Evolutionary conservation across 2,888 invertebrate genomes (phyloP).

Genomic region (Spicauda simplicius): DNA sequence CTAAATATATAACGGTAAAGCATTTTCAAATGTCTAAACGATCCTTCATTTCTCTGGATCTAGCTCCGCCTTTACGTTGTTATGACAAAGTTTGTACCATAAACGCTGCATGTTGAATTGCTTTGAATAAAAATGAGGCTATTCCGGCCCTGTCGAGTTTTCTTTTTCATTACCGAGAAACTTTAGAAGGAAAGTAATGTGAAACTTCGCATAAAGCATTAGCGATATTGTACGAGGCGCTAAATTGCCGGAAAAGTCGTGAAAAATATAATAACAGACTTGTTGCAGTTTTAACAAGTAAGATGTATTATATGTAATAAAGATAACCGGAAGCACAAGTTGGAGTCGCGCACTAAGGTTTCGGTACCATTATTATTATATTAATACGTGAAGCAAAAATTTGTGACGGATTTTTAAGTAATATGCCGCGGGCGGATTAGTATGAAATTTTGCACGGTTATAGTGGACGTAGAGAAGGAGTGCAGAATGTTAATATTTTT

Average conservation of each 20-base stretch:
- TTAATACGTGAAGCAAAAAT: no score
- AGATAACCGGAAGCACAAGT: no score
- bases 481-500: no score
- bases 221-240: conserved; percentile 16
- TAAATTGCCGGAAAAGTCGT: background rate
- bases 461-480: no score
- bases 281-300: background rate
- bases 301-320: background rate
- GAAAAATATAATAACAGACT: background rate
- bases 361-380: no score
- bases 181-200: conserved; percentile 23
- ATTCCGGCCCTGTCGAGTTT: conserved; percentile 31
- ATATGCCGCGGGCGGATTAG: no score
- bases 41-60: background rate
- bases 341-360: no score
- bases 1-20: background rate
- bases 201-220: conserved; percentile 32
- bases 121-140: conserved; percentile 39
- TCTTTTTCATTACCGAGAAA: conserved; percentile 36
- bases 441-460: no score
- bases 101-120: conserved; percentile 42
- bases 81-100: conserved; percentile 37
- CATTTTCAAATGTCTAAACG: background rate
- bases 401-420: no score
- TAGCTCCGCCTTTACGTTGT: conserved; percentile 28